Evolutionary conservation across 2,113 vertebrate genomes (phyloP), one percentile per base, ranked within the genome.

Genomic region (Prionailurus viverrinus): DNA sequence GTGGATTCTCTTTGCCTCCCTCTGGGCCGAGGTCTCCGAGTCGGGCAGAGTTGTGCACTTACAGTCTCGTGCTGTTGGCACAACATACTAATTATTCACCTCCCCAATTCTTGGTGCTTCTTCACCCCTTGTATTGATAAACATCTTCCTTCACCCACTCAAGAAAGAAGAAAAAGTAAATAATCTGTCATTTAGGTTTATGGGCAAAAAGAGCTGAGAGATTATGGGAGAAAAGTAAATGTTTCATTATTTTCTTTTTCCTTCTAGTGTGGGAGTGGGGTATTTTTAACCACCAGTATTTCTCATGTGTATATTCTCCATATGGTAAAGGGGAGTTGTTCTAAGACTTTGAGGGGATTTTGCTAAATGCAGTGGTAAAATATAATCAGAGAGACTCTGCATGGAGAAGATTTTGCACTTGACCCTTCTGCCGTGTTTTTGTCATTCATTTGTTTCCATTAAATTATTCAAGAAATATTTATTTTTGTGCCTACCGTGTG

Each of bases 131-230:
- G 36, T 53, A 53, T 51, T 65, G 86, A 76, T 76, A 85, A 88
- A 92, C 1, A 18, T 55, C 80, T 93, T 68, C 55, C 51, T 92
- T 61, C 48, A 15, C 90, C 83, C 88, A 85, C 85, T 63, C 53
- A 45, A 78, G 66, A 66, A 93, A 41, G 48, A 79, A 89, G 55
- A 63, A 82, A 91, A 80, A 88, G 48, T 36, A 84, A 97, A 79
- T 78, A 80, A 96, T 65, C 55, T 31, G 48, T 69, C 55, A 80
- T 82, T 95, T 21, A 91, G 73, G 55, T 74, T 66, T 53, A 45
- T 25, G 65, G 31, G 8, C 41, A 4, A n/a, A 78, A 85, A 92
- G 39, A 74, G 23, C 33, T 53, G 63, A 21, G 39, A 86, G 53
- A 89, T 11, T 36, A 12, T 18, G 9, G 61, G 25, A 21, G 69